Base-by-base conservation (phyloP, 2,888 invertebrate species). In the Nomada flava region DNA sequence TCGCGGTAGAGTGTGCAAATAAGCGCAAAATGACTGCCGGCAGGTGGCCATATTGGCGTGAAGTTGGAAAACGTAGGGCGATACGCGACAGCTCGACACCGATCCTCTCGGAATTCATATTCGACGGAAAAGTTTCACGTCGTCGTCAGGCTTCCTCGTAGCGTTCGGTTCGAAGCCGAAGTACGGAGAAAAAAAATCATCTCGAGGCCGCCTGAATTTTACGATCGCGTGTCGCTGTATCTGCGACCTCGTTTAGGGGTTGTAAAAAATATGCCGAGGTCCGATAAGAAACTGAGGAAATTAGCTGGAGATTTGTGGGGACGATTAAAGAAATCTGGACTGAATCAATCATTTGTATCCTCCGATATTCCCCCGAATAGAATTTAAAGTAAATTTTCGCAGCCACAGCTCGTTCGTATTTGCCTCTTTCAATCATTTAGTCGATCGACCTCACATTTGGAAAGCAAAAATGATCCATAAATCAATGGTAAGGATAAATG, bases 21-120 rank as follows among this genome's bases (percentile, higher is more conserved):
- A 90, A 90, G 91, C 91, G 89, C 87, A 90, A 91, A 90, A 90
- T 91, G 89, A 90, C 88, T 89, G 83, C 74, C 86, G 86, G 84
- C 88, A 89, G 86, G 86, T 88, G 88, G 87, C 77, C 84, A 91
- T 89, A 90, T 90, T 90, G 90, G 90, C 90, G 89, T 91, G 86
- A 90, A 90, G 90, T 90, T 90, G 90, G 86, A 89, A 90, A 89
- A 86, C 83, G 88, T 74, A 71, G 78, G 64, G 76, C 87, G 85
- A 88, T 88, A 83, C 85, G 80, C 81, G 72, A 69, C 62, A 77
- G 79, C 82, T 75, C 78, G 83, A 86, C 87, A 86, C 82, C 86
- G 79, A 88, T 81, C 85, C 74, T 83, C 77, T 84, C 76, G 71
- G 76, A 83, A 81, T 88, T 84, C 85, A 88, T 86, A 76, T 79